phyloP scores from a whole-genome alignment of 2,888 invertebrate species.

The Catocala sponsa region DNA sequence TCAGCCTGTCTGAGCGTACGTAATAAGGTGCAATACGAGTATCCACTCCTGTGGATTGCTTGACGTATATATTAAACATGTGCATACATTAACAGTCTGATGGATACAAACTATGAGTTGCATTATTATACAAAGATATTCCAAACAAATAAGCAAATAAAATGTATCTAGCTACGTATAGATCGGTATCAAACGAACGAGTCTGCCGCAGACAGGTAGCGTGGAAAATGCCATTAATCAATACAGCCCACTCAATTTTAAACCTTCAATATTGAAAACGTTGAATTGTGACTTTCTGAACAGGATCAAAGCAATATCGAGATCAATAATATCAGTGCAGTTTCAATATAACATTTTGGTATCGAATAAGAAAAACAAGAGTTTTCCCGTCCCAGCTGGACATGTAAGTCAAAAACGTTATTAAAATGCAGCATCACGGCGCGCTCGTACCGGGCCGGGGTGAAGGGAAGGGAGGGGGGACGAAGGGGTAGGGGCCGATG shows the following conservation, averaged over 20 bases:
- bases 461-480: slow-evolving; percentile 6
- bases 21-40: slow-evolving; percentile 14
- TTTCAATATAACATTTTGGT: slow-evolving; percentile 23
- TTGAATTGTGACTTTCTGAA: slow-evolving; percentile 4
- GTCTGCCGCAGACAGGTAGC: slow-evolving; percentile 12
- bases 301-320: slow-evolving; percentile 12
- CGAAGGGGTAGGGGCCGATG: slow-evolving; percentile 31
- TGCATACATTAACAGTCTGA: slow-evolving; percentile 4
- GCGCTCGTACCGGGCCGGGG: slow-evolving; percentile 28
- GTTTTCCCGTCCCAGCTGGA: slow-evolving; percentile 53
- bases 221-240: slow-evolving; percentile 12
- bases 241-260: slow-evolving; percentile 8
- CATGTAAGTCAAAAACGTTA: slow-evolving; percentile 63
- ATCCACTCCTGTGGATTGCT: slow-evolving; percentile 16
- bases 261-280: background rate
- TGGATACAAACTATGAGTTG: background rate
- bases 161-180: background rate
- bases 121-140: slow-evolving; percentile 2
- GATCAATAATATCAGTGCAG: slow-evolving; percentile 25
- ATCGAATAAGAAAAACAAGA: slow-evolving; percentile 41
- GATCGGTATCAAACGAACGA: slow-evolving; percentile 1
- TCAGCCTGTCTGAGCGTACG: slow-evolving; percentile 13
- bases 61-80: slow-evolving; percentile 1
- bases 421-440: slow-evolving; percentile 72
- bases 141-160: slow-evolving; percentile 1